Evolutionary conservation across 1,140 invertebrate species (phyloP).

Genomic region (Druon quercuslanigerum): DNA sequence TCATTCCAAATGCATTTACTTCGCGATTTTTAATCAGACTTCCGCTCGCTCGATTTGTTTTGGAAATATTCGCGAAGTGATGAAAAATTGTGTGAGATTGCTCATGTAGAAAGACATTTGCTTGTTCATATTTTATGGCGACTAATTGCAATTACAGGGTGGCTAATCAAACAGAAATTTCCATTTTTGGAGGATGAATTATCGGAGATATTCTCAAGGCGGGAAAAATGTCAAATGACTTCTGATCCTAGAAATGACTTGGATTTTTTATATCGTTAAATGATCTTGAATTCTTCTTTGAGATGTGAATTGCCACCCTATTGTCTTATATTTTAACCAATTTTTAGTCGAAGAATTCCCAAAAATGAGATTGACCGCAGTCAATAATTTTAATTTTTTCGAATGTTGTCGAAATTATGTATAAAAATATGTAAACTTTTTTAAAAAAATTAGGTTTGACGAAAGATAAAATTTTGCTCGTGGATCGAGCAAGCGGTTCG

Average conservation of each 20-base stretch:
- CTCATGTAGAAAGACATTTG: slow-evolving; percentile 24
- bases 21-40: slow-evolving; percentile 37
- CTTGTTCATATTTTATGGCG: slow-evolving; percentile 33
- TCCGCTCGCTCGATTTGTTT: slow-evolving; percentile 37
- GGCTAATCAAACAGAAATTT: no score
- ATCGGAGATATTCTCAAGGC: background rate
- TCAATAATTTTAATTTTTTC: slow-evolving; percentile 1
- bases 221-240: slow-evolving; percentile 27
- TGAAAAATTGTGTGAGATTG: background rate
- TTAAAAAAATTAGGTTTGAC: slow-evolving; percentile 19
- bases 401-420: background rate
- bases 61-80: slow-evolving; percentile 30
- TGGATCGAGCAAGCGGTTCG: slow-evolving; percentile 43
- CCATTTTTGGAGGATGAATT: background rate
- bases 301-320: no score
- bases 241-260: slow-evolving; percentile 27
- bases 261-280: slow-evolving; percentile 24
- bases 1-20: slow-evolving; percentile 65
- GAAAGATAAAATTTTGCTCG: slow-evolving; percentile 41
- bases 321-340: background rate
- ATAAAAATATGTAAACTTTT: background rate
- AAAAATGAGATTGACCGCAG: background rate
- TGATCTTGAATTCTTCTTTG: no score
- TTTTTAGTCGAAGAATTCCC: background rate
- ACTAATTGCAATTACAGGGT: no score